Evolutionary conservation across 2,113 vertebrate species (phyloP).

Genomic region (Neotoma lepida): DNA sequence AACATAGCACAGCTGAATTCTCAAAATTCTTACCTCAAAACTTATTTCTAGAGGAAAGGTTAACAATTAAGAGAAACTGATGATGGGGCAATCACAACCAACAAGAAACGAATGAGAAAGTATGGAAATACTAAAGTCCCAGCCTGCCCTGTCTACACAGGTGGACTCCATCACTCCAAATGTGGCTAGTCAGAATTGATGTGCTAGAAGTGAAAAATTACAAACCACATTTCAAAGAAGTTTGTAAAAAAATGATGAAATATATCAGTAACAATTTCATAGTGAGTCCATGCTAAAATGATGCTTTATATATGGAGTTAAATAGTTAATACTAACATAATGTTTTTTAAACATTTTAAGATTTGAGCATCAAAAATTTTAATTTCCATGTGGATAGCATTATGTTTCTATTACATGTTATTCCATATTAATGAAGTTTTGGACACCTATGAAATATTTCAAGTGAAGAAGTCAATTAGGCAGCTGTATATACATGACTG

Average conservation of each 20-base stretch:
- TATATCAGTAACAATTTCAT: background rate
- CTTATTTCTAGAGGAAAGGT: background rate
- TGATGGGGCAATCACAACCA: slow-evolving; percentile 3
- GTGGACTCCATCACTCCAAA: background rate
- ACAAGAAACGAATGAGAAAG: background rate
- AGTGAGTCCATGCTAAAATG: slow-evolving; percentile 11
- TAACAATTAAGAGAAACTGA: background rate
- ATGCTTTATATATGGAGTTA: slow-evolving; percentile 4
- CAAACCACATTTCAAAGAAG: background rate
- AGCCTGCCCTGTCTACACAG: background rate
- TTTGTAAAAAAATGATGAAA: background rate
- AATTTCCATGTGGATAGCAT: background rate
- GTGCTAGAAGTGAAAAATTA: background rate
- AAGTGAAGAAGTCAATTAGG: background rate
- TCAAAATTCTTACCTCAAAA: background rate
- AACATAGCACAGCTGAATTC: background rate
- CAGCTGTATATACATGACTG: background rate
- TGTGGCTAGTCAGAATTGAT: background rate
- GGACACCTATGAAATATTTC: slow-evolving; percentile 14
- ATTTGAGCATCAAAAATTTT: background rate
- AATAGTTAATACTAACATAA: background rate
- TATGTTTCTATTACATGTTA: background rate
- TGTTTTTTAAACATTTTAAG: background rate
- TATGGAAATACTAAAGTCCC: background rate
- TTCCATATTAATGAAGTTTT: background rate